Evolutionary conservation across 2,113 vertebrate genomes (phyloP).

Genomic region (Entomyzon cyanotis): DNA sequence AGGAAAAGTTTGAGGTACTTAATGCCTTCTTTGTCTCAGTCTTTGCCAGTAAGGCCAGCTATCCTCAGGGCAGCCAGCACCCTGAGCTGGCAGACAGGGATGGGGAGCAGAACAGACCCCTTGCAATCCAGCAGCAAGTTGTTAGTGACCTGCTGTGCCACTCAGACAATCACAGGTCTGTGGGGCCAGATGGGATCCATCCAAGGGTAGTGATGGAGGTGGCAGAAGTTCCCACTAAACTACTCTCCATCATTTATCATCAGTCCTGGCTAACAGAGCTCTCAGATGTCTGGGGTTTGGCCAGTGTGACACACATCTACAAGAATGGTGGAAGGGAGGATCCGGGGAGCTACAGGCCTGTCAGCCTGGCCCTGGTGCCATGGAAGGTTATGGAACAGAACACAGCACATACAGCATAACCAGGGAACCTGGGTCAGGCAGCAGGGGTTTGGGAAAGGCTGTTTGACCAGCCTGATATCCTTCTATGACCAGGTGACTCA

Average conservation of each 20-base stretch:
- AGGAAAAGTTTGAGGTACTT: neutral
- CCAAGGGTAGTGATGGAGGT: neutral
- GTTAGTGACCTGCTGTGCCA: neutral
- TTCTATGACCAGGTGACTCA: accelerated
- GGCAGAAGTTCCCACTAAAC: neutral
- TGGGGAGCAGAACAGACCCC: neutral
- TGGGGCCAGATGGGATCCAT: neutral
- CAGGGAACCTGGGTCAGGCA: neutral
- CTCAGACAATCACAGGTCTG: neutral
- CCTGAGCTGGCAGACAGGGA: neutral
- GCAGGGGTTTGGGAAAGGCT: neutral
- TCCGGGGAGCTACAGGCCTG: neutral
- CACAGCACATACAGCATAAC: neutral
- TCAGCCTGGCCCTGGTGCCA: neutral
- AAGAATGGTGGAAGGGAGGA: neutral
- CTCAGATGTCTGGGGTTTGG: neutral
- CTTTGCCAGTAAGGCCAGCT: neutral
- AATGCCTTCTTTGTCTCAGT: neutral
- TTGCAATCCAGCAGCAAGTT: neutral
- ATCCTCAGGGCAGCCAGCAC: neutral
- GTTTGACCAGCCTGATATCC: neutral
- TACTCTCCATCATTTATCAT: neutral
- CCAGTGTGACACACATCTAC: neutral
- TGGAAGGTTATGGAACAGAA: neutral
- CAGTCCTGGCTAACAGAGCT: too few species aligned